phyloP scores from a whole-genome alignment of 2,888 invertebrate species.

The Diarsia brunnea region DNA sequence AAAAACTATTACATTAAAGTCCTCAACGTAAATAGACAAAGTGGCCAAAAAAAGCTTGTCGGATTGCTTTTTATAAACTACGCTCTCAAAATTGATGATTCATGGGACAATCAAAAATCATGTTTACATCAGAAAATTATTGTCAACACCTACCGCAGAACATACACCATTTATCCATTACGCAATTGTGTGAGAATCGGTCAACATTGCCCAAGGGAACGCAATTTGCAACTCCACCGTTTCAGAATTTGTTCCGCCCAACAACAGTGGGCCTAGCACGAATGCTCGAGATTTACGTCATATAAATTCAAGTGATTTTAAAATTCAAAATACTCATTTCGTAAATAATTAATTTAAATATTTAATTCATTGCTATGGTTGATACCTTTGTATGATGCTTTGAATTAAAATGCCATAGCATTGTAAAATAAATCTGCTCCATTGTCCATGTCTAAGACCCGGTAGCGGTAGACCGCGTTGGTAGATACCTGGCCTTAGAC shows the following conservation, averaged over 20 bases:
- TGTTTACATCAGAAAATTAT: conserved; percentile 6
- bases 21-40: too few relatives aligned
- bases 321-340: neutral
- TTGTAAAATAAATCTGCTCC: too few relatives aligned
- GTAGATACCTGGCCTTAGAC: too few relatives aligned
- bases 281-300: neutral
- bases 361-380: neutral
- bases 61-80: neutral
- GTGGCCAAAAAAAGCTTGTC: neutral
- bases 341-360: neutral
- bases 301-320: neutral
- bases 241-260: conserved; percentile 68
- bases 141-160: neutral
- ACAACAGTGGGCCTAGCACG: neutral
- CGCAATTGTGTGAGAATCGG: conserved; percentile 16
- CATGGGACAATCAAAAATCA: neutral
- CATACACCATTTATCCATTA: conserved; percentile 26
- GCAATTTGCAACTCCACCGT: conserved; percentile 64
- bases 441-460: too few relatives aligned
- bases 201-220: conserved; percentile 51
- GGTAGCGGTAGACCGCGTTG: too few relatives aligned
- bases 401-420: too few relatives aligned
- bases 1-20: too few relatives aligned
- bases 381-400: too few relatives aligned
- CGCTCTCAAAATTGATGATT: too few relatives aligned